Percentiles rank a stretch among this genome's conserved stretches.
These are phyloP conservation scores for Machaerirhynchus nigripectus DNA, from an alignment of 2,113 vertebrate genomes.

Conservation along the genomic window DNA sequence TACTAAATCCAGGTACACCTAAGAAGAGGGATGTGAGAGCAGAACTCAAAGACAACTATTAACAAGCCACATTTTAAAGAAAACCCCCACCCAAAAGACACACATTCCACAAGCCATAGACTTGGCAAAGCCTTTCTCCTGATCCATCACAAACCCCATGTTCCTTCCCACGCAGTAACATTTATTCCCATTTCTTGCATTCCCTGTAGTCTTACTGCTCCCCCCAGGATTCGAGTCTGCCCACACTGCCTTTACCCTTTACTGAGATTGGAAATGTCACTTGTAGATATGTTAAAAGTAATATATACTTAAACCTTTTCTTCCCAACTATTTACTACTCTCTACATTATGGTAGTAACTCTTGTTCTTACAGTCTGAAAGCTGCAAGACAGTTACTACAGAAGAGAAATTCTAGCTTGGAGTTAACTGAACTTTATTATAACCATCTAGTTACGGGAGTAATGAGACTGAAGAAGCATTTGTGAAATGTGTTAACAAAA, in stretches of 20 bases:
- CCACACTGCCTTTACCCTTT: not conserved
- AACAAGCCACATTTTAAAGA: not conserved
- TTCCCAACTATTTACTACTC: not conserved
- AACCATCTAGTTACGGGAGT: not conserved
- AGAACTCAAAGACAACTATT: not conserved
- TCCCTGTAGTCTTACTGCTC: not conserved
- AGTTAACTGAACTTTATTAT: not conserved
- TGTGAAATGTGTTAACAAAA: not conserved
- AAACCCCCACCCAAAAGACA: not conserved
- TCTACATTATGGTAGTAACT: not conserved
- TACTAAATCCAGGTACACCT: not conserved
- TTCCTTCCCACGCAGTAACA: not conserved
- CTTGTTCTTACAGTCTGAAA: not conserved
- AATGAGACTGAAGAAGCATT: not conserved
- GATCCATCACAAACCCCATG: not conserved
- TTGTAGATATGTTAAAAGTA: not conserved
- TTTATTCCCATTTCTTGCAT: slow-evolving; percentile 3
- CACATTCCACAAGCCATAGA: not conserved
- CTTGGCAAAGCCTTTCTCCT: not conserved
- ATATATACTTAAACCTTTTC: not conserved
- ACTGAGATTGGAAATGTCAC: not conserved
- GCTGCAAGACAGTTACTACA: not conserved
- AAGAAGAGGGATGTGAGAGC: not conserved
- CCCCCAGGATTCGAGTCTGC: not conserved
- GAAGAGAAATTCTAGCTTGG: not conserved